phyloP scores from a whole-genome alignment of 2,797 vertebrate species.

The Gallirallus australis region DNA sequence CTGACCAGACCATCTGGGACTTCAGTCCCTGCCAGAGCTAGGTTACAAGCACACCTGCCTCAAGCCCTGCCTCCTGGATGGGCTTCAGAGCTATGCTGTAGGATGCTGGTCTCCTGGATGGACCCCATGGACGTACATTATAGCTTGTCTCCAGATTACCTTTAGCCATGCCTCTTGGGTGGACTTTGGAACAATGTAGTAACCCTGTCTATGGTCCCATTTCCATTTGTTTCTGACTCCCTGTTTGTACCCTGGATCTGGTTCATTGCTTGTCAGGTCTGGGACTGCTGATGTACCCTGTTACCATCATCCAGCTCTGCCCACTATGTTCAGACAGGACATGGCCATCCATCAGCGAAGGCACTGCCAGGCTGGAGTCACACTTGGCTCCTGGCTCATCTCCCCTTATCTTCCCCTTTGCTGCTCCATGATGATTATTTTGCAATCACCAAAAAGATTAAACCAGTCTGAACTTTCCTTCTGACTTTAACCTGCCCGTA shows the following conservation, averaged over 20 bases:
- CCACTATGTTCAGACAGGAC: neutral
- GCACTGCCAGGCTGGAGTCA: neutral
- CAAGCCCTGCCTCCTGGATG: neutral
- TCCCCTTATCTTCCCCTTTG: neutral
- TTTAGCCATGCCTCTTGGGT: neutral
- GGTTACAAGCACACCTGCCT: neutral
- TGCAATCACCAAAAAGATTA: neutral
- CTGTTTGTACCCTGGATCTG: neutral
- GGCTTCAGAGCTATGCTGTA: accelerated
- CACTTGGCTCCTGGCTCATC: neutral
- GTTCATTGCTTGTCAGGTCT: neutral
- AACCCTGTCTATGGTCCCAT: neutral
- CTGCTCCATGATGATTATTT: neutral
- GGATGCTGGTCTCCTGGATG: neutral
- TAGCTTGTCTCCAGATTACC: neutral
- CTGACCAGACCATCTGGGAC: neutral
- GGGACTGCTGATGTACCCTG: neutral
- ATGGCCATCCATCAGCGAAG: neutral
- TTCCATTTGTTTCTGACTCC: neutral
- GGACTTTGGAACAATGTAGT: neutral
- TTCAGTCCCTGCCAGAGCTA: neutral
- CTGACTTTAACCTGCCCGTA: neutral
- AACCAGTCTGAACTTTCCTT: neutral
- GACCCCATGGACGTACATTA: accelerated
- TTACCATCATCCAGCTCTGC: neutral